phyloP scores from a whole-genome alignment of 2,113 vertebrate genomes.

The Chrysochloris asiatica region DNA sequence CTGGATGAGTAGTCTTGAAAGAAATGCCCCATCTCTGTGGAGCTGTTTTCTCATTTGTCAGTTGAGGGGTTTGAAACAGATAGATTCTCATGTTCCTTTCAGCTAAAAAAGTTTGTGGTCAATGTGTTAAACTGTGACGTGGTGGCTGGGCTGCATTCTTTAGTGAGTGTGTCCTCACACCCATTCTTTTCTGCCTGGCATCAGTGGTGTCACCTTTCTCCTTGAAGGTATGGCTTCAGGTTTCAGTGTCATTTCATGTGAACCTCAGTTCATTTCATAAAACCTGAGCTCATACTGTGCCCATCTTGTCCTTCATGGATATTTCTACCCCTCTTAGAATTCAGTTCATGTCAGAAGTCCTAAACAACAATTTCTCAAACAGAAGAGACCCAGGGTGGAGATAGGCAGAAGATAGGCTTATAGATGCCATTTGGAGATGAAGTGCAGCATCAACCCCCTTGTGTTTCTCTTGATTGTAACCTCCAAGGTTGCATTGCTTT shows the following conservation, averaged over 20 bases:
- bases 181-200: not conserved
- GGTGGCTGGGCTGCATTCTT: not conserved
- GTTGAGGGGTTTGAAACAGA: not conserved
- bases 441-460: not conserved
- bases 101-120: not conserved
- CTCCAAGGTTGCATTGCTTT: not conserved
- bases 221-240: not conserved
- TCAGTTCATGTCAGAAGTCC: not conserved
- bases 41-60: not conserved
- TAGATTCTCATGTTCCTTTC: not conserved
- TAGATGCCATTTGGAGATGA: not conserved
- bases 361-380: slow-evolving; percentile 18
- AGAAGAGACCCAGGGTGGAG: not conserved
- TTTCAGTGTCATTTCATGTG: not conserved
- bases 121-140: not conserved
- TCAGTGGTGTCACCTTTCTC: not conserved
- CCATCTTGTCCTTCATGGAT: not conserved
- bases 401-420: not conserved
- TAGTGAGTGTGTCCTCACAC: not conserved
- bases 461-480: not conserved
- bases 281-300: not conserved
- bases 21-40: not conserved
- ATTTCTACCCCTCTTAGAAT: not conserved
- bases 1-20: not conserved
- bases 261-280: too few relatives aligned